Evolutionary conservation across 2,888 invertebrate genomes (phyloP).

Genomic region (Epinotia brunnichana): DNA sequence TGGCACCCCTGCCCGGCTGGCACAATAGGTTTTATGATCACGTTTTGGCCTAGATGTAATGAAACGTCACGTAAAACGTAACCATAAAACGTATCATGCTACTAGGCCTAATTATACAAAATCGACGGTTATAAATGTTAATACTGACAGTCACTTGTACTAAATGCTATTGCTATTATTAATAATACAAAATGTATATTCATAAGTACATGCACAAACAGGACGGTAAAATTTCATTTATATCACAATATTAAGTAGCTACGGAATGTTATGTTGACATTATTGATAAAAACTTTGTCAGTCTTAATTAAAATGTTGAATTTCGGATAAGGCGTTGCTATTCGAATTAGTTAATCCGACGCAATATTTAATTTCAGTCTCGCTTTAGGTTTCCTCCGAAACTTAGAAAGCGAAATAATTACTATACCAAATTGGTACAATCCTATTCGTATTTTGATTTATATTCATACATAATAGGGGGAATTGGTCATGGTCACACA

Average conservation of each 20-base stretch:
- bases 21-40: too few species aligned
- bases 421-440: conserved; percentile 11
- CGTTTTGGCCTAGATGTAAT: too few species aligned
- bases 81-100: too few species aligned
- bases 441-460: conserved; percentile 7
- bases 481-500: neutral
- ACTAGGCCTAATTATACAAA: conserved; percentile 48
- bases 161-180: conserved; percentile 51
- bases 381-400: conserved; percentile 73
- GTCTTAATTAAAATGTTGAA: conserved; percentile 26
- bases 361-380: conserved; percentile 55
- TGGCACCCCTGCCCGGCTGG: conserved; percentile 58
- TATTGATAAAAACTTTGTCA: conserved; percentile 21
- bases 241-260: conserved; percentile 47
- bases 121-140: conserved; percentile 54
- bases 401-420: conserved; percentile 70
- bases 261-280: conserved; percentile 36
- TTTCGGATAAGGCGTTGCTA: conserved; percentile 1
- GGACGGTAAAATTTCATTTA: conserved; percentile 57
- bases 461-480: neutral
- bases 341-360: conserved; percentile 18
- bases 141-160: conserved; percentile 70
- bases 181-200: conserved; percentile 43
- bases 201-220: conserved; percentile 46
- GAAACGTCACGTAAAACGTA: too few species aligned